A percentile compares a stretch with the other conserved stretches of the same genome.
These are phyloP conservation scores for Acanthis flammea DNA, from an alignment of 2,797 vertebrate species.

Conservation along the genomic window DNA sequence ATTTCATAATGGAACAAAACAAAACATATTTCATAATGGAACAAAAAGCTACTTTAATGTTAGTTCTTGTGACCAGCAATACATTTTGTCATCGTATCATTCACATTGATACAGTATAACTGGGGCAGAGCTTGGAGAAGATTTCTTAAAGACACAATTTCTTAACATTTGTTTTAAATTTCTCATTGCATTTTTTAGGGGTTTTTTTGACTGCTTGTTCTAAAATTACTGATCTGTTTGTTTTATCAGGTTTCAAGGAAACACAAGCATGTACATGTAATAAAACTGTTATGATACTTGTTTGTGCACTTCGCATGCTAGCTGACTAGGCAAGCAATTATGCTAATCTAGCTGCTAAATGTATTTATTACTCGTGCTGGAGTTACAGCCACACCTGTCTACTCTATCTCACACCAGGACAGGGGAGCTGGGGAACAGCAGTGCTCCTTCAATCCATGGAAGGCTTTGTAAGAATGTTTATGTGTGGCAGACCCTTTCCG, in stretches of 20 bases:
- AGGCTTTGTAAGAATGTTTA: background rate
- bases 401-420: background rate
- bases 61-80: background rate
- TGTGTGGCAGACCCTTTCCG: background rate
- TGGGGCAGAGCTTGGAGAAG: background rate
- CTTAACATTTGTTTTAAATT: background rate
- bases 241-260: conserved; percentile 21
- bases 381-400: conserved; percentile 36
- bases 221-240: conserved; percentile 13
- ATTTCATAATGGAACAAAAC: background rate
- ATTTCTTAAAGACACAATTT: background rate
- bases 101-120: background rate
- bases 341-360: conserved; percentile 41
- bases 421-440: background rate
- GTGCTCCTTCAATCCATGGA: background rate
- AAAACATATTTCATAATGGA: background rate
- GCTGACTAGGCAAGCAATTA: conserved; percentile 47
- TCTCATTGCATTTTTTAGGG: background rate
- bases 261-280: conserved; percentile 49
- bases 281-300: conserved; percentile 50
- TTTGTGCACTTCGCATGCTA: conserved; percentile 46
- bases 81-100: background rate
- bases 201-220: background rate
- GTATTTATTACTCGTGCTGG: conserved; percentile 32
- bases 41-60: background rate